phyloP scores from a whole-genome alignment of 2,888 invertebrate species.

The Craniophora ligustri region DNA sequence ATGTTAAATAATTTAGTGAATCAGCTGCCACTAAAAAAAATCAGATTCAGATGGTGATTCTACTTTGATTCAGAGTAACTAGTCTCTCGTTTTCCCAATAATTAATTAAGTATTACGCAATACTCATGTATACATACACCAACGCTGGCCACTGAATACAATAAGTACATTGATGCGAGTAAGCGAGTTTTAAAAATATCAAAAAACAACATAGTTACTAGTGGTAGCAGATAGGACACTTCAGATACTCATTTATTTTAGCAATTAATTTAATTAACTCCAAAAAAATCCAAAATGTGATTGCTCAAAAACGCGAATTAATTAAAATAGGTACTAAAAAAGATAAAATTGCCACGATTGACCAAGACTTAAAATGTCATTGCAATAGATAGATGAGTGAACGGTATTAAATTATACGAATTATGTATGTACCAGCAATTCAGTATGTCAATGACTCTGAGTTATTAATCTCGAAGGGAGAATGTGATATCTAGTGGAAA shows the following conservation, averaged over 20 bases:
- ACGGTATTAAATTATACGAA: conserved; percentile 34
- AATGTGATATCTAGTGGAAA: conserved; percentile 52
- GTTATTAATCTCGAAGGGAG: conserved; percentile 33
- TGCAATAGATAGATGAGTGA: conserved; percentile 46
- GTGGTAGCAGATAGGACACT: background rate
- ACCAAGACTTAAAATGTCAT: conserved; percentile 61
- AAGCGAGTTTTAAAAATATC: too few species aligned
- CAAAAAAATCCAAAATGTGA: conserved; percentile 32
- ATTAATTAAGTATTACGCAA: too few species aligned
- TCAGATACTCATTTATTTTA: conserved; percentile 25
- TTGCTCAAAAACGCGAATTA: conserved; percentile 50
- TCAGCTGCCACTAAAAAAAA: background rate
- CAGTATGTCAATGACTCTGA: conserved; percentile 39
- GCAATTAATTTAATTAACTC: conserved; percentile 16
- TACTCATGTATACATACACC: too few species aligned
- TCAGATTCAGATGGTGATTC: too few species aligned
- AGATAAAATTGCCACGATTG: conserved; percentile 49
- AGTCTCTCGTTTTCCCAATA: too few species aligned
- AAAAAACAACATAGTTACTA: too few species aligned
- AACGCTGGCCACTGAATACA: too few species aligned
- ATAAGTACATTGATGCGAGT: too few species aligned
- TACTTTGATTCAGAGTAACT: too few species aligned
- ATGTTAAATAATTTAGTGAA: conserved; percentile 18
- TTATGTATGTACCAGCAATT: conserved; percentile 36
- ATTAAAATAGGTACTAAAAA: conserved; percentile 32